Conservation (phyloP, 2,797 vertebrate species). For the Coranthus polyacanthus region DNA sequence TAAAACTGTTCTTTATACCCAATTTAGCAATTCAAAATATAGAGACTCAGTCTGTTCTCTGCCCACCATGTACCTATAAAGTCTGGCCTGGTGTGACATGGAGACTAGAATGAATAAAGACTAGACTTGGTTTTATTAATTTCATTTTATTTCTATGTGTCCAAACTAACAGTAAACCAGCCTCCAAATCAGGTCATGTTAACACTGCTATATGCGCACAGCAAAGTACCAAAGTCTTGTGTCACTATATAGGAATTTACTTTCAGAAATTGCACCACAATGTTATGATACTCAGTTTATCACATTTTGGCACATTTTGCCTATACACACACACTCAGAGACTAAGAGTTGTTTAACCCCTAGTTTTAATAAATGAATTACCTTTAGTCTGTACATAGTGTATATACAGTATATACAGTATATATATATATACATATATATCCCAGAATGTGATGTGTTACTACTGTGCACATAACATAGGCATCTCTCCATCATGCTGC, state of each 20-base stretch:
- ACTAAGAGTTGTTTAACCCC: no score
- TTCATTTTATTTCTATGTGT: no score
- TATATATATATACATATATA: no score
- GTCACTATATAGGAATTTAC: slow-evolving; percentile 30
- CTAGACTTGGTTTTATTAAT: slow-evolving; percentile 32
- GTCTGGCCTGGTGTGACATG: slow-evolving; percentile 49
- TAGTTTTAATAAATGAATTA: no score
- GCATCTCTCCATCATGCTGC: no score
- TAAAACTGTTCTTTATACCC: slow-evolving; percentile 71
- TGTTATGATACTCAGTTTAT: neutral
- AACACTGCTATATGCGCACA: no score
- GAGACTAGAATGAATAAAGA: slow-evolving; percentile 56
- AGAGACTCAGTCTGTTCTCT: slow-evolving; percentile 57
- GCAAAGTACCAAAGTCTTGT: slow-evolving; percentile 3
- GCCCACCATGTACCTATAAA: slow-evolving; percentile 66
- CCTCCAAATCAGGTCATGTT: no score
- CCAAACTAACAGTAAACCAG: no score
- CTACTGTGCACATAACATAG: no score
- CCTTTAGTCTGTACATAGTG: no score
- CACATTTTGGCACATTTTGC: slow-evolving; percentile 11
- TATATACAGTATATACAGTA: no score
- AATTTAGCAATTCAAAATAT: slow-evolving; percentile 68
- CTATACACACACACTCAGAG: neutral
- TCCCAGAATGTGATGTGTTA: no score
- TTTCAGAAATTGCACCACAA: slow-evolving; percentile 1